Evolutionary conservation across 2,797 vertebrate species (phyloP).

Genomic region (Macropodus opercularis): DNA sequence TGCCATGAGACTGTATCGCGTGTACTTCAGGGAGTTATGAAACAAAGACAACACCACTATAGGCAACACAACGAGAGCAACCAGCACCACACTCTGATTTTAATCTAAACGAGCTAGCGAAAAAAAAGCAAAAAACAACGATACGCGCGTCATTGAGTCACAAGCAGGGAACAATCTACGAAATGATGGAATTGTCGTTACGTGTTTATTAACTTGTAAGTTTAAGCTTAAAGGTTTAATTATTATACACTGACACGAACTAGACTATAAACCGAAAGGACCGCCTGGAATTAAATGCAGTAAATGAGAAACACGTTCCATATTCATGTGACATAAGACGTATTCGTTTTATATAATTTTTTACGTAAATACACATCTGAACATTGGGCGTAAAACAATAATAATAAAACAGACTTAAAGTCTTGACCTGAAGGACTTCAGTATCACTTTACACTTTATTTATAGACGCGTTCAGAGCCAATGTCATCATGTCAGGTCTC

Average conservation of each 20-base stretch:
- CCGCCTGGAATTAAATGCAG: too few species aligned
- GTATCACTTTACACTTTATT: background rate
- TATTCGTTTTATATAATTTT: too few species aligned
- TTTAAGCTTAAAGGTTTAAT: background rate
- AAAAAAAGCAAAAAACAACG: constrained; percentile 9
- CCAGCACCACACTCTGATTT: background rate
- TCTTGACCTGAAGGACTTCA: too few species aligned
- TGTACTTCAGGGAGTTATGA: background rate
- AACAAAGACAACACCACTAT: too few species aligned
- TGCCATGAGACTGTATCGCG: background rate
- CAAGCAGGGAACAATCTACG: background rate
- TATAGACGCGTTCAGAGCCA: background rate
- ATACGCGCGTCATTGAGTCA: background rate
- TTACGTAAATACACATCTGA: too few species aligned
- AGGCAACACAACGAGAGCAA: background rate
- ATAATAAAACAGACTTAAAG: too few species aligned
- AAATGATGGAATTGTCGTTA: constrained; percentile 1
- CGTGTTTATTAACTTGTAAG: background rate
- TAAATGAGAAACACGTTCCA: too few species aligned
- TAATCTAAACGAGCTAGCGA: too few species aligned
- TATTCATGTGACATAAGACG: too few species aligned
- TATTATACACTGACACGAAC: too few species aligned
- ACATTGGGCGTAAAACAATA: background rate
- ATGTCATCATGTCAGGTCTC: too few species aligned
- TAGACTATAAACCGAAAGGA: too few species aligned